Evolutionary conservation across 1,140 invertebrate genomes (phyloP), one percentile per base, ranked within the genome.

Genomic region (Augochlora pura): DNA sequence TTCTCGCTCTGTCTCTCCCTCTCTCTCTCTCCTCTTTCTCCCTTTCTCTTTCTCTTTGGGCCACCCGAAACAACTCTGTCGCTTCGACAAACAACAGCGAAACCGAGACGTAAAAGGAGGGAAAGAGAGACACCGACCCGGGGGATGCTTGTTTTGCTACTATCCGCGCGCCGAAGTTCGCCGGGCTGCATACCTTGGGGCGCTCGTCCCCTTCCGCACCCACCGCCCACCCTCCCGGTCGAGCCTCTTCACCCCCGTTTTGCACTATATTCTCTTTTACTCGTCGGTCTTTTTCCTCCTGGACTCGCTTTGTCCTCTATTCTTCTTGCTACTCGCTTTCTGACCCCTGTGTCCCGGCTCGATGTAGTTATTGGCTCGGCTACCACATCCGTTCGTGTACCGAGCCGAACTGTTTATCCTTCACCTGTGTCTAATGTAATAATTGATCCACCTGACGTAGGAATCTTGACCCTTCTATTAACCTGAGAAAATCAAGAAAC

Each of bases 31-130:
- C 9, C 14, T 14, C 42, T 46, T 2, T 46, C 42, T 46, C 42
- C 2, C 0, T 46, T 10, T 46, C 42, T 46, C 9, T 46, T 12
- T 46, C 54, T 54, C 52, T 21, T n/a, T 7, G 21, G 54, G 18
- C 21, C 82, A 21, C 82, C 79, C 81, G 87, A 91, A 90, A 91
- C 90, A 87, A 87, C 88, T 88, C 82, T 87, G 89, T 86, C 89
- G 88, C 85, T 91, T 90, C 64, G 77, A 86, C 86, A 91, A 91
- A 92, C 87, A 90, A 87, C 83, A 81, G 74, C 83, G 84, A 87
- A 88, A 86, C 82, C 88, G 81, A 74, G 74, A 86, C 83, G 14
- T 18, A 64, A 77, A 71, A 68, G 63, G 71, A 81, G 59, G 66
- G 49, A 83, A 68, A 80, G 75, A n/a, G 54, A 79, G 83, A 87